These are phyloP conservation scores for Petrolisthes manimaculis DNA, from an alignment of 2,888 invertebrate species.

Conservation along the genomic window DNA sequence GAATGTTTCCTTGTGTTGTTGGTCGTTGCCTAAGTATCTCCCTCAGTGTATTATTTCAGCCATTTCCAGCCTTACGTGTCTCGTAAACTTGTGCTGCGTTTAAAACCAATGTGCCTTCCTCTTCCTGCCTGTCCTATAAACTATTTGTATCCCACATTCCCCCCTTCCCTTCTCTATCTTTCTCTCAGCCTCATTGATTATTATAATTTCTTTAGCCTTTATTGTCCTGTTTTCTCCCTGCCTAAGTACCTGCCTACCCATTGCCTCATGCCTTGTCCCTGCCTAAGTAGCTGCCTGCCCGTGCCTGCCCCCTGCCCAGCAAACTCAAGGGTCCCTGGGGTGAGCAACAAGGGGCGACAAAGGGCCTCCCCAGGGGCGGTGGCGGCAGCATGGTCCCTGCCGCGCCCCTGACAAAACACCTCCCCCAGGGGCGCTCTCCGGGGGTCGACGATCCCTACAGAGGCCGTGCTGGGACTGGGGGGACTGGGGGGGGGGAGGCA, in stretches of 20 bases:
- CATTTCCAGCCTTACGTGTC: no score
- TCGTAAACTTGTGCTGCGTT: no score
- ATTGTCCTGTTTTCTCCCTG: not conserved
- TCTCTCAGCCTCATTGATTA: not conserved
- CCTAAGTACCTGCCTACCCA: not conserved
- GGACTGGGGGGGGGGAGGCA: not conserved
- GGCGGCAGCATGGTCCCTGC: constrained; percentile 26
- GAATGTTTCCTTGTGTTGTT: no score
- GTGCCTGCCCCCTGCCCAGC: constrained; percentile 1
- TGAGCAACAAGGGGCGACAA: constrained; percentile 34
- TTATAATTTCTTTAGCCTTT: not conserved
- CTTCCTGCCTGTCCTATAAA: not conserved
- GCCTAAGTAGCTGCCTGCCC: not conserved
- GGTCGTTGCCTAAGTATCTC: no score
- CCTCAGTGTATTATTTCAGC: no score
- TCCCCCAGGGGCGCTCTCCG: constrained; percentile 15
- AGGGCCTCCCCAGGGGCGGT: constrained; percentile 37
- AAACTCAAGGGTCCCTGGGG: constrained; percentile 14
- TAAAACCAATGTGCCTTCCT: not conserved
- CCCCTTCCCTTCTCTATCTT: not conserved
- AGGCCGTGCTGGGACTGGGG: not conserved
- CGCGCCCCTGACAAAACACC: constrained; percentile 36
- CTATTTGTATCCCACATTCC: not conserved
- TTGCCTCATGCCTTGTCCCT: not conserved
- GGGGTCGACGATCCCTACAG: not conserved